Evolutionary conservation across 2,797 vertebrate genomes (phyloP).

Genomic region (Poeciliopsis turneri): DNA sequence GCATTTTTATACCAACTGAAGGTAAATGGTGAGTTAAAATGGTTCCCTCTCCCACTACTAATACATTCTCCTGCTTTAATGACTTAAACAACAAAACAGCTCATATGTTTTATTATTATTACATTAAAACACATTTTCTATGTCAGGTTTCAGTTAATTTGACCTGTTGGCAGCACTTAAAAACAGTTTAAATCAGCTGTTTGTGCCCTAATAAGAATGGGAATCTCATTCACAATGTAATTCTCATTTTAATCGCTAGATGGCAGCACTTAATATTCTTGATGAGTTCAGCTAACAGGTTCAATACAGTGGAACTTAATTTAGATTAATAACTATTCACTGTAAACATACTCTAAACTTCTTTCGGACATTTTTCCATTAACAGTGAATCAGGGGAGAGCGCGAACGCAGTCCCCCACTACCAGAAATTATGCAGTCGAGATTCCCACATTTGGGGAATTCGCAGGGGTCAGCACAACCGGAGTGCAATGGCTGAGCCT

Average conservation of each 20-base stretch:
- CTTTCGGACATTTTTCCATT: too few species aligned
- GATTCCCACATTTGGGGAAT: conserved; percentile 40
- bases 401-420: conserved; percentile 21
- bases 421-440: background rate
- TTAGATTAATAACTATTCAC: too few species aligned
- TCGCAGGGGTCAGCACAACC: conserved; percentile 54
- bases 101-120: background rate
- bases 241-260: conserved; percentile 26
- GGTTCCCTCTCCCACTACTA: too few species aligned
- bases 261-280: conserved; percentile 20
- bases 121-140: background rate
- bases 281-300: too few species aligned
- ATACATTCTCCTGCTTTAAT: background rate
- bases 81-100: background rate
- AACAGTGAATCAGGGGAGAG: too few species aligned
- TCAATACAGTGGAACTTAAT: too few species aligned
- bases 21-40: too few species aligned
- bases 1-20: too few species aligned
- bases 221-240: background rate
- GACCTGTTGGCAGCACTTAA: background rate
- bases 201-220: background rate
- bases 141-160: background rate
- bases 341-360: too few species aligned
- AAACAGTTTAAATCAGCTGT: background rate
- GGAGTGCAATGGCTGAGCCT: fast-evolving